These are phyloP conservation scores for Armadillidium nasatum DNA, from an alignment of 1,140 invertebrate species.

Conservation along the genomic window DNA sequence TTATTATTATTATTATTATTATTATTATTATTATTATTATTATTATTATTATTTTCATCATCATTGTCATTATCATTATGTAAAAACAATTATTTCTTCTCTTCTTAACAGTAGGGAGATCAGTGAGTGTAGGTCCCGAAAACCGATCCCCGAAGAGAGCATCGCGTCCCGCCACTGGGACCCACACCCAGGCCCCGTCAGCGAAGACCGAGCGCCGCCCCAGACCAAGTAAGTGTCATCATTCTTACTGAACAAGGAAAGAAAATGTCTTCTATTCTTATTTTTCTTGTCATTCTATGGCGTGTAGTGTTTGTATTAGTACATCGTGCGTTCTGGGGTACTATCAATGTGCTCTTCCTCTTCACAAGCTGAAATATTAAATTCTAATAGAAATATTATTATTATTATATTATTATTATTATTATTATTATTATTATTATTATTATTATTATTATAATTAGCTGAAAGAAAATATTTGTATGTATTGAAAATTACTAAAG, in stretches of 20 bases:
- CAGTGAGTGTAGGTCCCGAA: conserved; percentile 42
- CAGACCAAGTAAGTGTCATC: conserved; percentile 40
- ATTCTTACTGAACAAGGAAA: background rate
- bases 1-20: background rate
- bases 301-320: background rate
- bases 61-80: too few species aligned
- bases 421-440: too few species aligned
- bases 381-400: too few species aligned
- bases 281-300: background rate
- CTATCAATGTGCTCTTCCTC: too few species aligned
- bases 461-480: too few species aligned
- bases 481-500: too few species aligned
- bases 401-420: too few species aligned
- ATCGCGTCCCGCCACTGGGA: conserved; percentile 36
- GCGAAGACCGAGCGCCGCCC: conserved; percentile 42
- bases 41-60: too few species aligned
- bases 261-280: background rate
- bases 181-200: conserved; percentile 30
- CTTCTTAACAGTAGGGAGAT: conserved; percentile 30
- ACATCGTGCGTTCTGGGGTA: too few species aligned
- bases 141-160: conserved; percentile 42
- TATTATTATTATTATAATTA: too few species aligned
- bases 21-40: background rate
- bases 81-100: too few species aligned
- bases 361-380: too few species aligned